Base-by-base conservation (phyloP, 2,888 invertebrate species). In the Homarus gammarus region DNA sequence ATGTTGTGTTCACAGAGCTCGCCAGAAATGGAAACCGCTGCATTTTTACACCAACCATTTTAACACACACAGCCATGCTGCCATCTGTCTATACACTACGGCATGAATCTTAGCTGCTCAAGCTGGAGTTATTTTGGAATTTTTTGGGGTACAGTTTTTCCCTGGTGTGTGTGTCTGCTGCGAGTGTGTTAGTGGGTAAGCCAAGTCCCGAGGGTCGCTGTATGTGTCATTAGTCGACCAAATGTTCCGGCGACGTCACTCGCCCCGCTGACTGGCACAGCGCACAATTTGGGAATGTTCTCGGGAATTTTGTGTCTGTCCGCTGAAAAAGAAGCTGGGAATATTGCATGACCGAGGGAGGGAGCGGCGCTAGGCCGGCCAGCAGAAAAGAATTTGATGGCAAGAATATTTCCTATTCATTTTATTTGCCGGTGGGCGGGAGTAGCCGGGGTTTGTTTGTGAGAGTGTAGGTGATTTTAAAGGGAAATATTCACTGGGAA, bases 201-300 rank as follows among this genome's bases (percentile, higher is more conserved):
- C 33, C 33, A 22, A 33, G 56, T 12, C 61, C 38, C n/a, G 36
- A 22, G 81, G 64, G 68, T 38, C 36, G 38, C 81, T 82, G 61
- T 82, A 82, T 82, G 81, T 64, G 81, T 68, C 81, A 82, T 82
- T 82, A 82, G 64, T 38, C 38, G 64, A 31, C 56, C 56, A 56
- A 82, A 51, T 82, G 81, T 82, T 82, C 81, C 81, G 68, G 81
- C n/a, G 81, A 56, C 40, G 81, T 82, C 81, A 68, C 44, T 82
- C 68, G 68, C 68, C 68, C 81, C 40, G 68, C 81, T 64, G 81
- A 64, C 44, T 56, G 38, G 56, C 49, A 49, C 73, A 33, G 38
- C 40, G 61, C 84, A 84, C 84, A 84, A 84, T 84, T 73, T 83
- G 61, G 81, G 64, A 33, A 64, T 10, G 81, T 56, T 10, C 22